phyloP scores from a whole-genome alignment of 1,140 invertebrate genomes.

The Danaus melanippus region DNA sequence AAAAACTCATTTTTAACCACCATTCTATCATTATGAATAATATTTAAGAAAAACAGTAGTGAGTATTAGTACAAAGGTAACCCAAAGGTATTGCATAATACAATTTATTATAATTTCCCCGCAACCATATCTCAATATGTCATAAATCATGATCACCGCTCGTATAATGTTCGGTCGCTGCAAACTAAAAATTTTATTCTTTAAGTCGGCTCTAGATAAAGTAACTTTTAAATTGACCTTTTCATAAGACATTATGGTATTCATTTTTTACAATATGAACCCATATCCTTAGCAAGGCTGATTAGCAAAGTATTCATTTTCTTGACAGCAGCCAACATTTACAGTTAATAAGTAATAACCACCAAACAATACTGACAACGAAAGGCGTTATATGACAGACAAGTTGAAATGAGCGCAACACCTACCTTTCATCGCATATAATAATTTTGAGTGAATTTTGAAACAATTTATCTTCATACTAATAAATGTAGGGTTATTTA shows the following conservation, averaged over 20 bases:
- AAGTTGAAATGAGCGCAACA: slow-evolving; percentile 22
- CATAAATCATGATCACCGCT: too few species aligned
- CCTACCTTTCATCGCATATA: slow-evolving; percentile 33
- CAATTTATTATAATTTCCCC: too few species aligned
- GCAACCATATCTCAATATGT: too few species aligned
- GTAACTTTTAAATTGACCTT: slow-evolving; percentile 1
- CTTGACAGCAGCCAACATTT: slow-evolving; percentile 41
- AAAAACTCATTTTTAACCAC: too few species aligned
- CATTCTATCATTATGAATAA: too few species aligned
- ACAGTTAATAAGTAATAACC: slow-evolving; percentile 33
- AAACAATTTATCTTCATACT: slow-evolving; percentile 3
- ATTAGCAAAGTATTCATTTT: slow-evolving; percentile 18
- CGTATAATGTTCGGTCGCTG: background rate
- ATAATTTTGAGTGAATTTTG: slow-evolving; percentile 4
- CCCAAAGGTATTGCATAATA: too few species aligned
- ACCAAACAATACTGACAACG: slow-evolving; percentile 43
- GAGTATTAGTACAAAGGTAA: too few species aligned
- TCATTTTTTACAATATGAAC: background rate
- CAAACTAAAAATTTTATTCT: background rate
- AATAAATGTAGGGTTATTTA: background rate
- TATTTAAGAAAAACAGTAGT: too few species aligned
- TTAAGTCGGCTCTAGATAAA: background rate
- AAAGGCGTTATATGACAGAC: slow-evolving; percentile 27
- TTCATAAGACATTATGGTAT: slow-evolving; percentile 2
- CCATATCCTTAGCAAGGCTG: too few species aligned